phyloP scores from a whole-genome alignment of 2,113 vertebrate species.

The Python bivittatus region DNA sequence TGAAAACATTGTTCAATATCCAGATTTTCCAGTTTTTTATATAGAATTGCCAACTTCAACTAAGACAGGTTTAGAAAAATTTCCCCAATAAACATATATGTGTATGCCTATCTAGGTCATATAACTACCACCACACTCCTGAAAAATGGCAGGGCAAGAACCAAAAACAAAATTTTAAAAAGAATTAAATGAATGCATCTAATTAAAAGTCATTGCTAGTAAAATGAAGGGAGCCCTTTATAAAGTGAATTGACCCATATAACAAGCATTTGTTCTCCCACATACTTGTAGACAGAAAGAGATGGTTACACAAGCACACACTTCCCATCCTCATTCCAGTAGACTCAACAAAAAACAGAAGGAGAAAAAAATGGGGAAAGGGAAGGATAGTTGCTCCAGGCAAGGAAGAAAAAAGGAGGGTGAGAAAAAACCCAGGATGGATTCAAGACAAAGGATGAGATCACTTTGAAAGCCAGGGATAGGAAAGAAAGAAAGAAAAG shows the following conservation, averaged over 20 bases:
- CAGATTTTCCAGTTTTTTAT: background rate
- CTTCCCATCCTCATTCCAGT: background rate
- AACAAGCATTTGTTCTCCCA: background rate
- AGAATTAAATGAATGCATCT: background rate
- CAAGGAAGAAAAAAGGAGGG: background rate
- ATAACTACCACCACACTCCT: background rate
- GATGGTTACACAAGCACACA: background rate
- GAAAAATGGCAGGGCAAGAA: background rate
- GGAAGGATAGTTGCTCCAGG: background rate
- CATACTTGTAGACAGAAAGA: background rate
- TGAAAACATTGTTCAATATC: background rate
- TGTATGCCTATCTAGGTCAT: background rate
- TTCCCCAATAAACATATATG: background rate
- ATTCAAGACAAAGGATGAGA: background rate
- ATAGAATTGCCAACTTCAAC: background rate
- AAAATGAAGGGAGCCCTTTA: background rate
- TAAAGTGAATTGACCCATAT: background rate
- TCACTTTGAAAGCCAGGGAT: background rate
- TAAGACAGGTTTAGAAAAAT: background rate
- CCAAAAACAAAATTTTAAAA: background rate
- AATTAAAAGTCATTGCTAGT: background rate
- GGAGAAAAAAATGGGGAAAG: background rate
- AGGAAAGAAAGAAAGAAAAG: background rate
- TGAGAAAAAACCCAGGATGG: background rate
- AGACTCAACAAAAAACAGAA: background rate